Base-by-base conservation (phyloP, 2,888 invertebrate genomes). In the Platerodrilus igneus region DNA sequence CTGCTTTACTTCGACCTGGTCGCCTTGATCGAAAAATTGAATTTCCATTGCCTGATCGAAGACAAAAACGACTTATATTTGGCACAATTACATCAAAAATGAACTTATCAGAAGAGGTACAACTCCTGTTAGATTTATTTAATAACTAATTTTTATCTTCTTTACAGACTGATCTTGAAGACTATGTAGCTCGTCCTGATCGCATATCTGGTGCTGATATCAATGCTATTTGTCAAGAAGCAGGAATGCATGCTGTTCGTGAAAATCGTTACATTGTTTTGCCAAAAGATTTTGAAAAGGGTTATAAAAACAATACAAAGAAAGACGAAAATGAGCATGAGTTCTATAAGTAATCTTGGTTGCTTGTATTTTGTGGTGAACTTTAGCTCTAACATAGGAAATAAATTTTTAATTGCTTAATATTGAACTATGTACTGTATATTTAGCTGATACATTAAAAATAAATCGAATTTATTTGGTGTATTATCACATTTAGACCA, bases 271-370 rank as follows among this genome's bases (percentile, higher is more conserved):
- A 99, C 68, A 95, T 99, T 53, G 97, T 99, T 3, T 74, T 99
- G 37, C 90, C 94, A 4, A 99, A 99, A 73, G 99, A 99, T 73
- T 99, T 99, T 61, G 99, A 99, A 66, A 99, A 99, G 67, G 99
- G 96, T 20, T 99, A 99, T 74, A 99, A 99, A 67, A 97, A 96
- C 65, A 97, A 97, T 64, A 95, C 95, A 63, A 97, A 97, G 74
- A 99, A 99, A 67, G 97, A 99, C 69, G 96, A 95, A 68, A 89
- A 94, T 58, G 97, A 99, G 74, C 96, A 97, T 62, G 99, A 99
- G 68, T 99, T 99, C 74, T 99, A 99, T 72, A 97, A 96, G 78
- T 99, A 93, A 79, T 60, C 10, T 13, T 35, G 18, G n/a, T n/a
- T n/a, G n/a, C n/a, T n/a, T n/a, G n/a, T n/a, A n/a, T n/a, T n/a